A percentile compares a stretch with the other conserved stretches of the same genome.
Conservation (phyloP, 2,113 vertebrate species). For the Sander vitreus region DNA sequence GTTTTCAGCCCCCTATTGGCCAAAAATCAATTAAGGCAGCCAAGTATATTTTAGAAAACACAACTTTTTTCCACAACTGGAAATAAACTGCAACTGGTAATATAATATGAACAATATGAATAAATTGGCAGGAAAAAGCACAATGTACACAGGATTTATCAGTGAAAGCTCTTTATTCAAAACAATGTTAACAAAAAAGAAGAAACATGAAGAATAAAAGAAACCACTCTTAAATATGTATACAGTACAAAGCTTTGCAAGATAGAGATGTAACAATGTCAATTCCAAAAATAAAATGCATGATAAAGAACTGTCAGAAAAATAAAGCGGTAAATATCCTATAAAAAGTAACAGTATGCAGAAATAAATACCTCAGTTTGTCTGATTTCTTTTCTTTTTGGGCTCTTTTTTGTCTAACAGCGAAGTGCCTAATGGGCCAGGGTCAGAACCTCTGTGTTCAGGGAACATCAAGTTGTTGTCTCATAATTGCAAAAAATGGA, state of each 20-base stretch:
- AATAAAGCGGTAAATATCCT: conserved; percentile 31
- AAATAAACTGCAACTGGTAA: not conserved
- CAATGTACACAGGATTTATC: not conserved
- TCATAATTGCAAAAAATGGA: not conserved
- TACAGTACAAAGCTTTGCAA: conserved; percentile 42
- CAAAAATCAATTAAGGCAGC: not conserved
- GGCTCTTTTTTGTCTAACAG: not conserved
- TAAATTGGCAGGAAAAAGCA: conserved; percentile 13
- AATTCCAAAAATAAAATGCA: conserved; percentile 39
- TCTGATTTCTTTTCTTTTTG: conserved; percentile 8
- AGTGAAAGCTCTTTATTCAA: conserved; percentile 75
- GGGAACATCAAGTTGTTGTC: not conserved
- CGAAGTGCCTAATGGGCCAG: not conserved
- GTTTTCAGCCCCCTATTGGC: not conserved
- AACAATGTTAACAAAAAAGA: conserved; percentile 51
- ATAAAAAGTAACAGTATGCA: conserved; percentile 79
- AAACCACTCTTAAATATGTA: conserved; percentile 60
- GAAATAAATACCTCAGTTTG: conserved; percentile 21
- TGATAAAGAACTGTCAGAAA: conserved; percentile 21
- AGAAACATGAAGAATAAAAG: conserved; percentile 22
- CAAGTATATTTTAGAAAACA: not conserved
- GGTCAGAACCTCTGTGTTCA: conserved; percentile 7
- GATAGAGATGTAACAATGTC: conserved; percentile 77
- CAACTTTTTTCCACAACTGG: not conserved
- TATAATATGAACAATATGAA: not conserved